These are phyloP conservation scores for Esox niger DNA, from an alignment of 2,113 vertebrate genomes.

Conservation along the genomic window DNA sequence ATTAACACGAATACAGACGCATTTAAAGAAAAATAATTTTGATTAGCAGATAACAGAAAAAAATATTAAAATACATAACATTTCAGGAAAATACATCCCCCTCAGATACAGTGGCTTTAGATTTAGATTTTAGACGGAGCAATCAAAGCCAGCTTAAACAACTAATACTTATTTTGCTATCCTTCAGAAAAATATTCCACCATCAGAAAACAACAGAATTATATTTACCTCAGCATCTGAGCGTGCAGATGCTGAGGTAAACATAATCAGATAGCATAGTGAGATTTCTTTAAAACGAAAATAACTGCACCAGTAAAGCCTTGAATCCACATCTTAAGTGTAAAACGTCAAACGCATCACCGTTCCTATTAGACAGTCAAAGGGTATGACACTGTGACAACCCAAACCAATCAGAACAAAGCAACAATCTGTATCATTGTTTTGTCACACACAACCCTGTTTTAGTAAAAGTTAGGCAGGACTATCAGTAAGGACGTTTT, in stretches of 20 bases:
- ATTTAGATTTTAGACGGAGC: neutral
- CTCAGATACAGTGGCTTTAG: neutral
- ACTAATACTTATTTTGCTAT: neutral
- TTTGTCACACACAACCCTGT: neutral
- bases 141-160: neutral
- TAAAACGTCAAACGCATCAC: neutral
- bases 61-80: constrained; percentile 20
- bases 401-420: neutral
- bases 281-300: neutral
- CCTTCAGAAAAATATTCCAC: neutral
- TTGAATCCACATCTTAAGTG: neutral
- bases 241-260: constrained; percentile 1
- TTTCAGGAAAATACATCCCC: constrained; percentile 2
- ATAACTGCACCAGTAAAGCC: neutral
- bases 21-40: constrained; percentile 5
- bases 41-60: neutral
- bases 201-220: neutral
- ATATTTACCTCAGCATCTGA: too few relatives aligned
- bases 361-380: neutral
- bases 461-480: neutral
- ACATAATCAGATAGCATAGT: neutral
- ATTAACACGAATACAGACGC: constrained; percentile 20
- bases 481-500: neutral
- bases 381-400: neutral
- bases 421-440: neutral